Conservation (phyloP, 2,888 invertebrate genomes). For the Pristionchus fissidentatus region DNA sequence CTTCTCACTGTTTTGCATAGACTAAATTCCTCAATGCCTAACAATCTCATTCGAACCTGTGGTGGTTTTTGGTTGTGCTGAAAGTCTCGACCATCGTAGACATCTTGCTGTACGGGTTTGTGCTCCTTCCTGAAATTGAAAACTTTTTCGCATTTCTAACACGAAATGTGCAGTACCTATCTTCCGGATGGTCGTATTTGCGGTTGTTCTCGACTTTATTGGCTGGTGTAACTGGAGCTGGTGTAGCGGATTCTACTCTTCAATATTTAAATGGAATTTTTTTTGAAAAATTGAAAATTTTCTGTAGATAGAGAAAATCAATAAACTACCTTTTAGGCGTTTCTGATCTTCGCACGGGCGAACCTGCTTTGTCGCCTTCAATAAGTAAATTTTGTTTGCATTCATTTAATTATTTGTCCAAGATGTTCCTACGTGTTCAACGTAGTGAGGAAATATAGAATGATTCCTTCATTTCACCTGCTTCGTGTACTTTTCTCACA, state of each 20-base stretch:
- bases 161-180: no score
- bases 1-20: no score
- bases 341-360: not conserved
- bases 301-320: no score
- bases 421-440: no score
- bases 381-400: not conserved
- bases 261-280: not conserved
- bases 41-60: no score
- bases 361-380: not conserved
- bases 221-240: not conserved
- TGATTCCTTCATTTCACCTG: no score
- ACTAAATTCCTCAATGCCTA: no score
- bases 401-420: not conserved
- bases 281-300: not conserved
- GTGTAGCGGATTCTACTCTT: not conserved
- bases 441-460: no score
- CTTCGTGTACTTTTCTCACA: conserved; percentile 20
- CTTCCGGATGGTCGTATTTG: conserved; percentile 1
- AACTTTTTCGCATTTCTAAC: not conserved
- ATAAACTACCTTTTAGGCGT: conserved; percentile 15
- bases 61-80: not conserved
- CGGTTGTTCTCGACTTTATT: not conserved
- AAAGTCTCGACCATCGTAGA: conserved; percentile 27
- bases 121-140: not conserved
- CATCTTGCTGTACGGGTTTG: not conserved